Base-by-base conservation (phyloP, 2,113 vertebrate species). In the Otolemur garnettii region DNA sequence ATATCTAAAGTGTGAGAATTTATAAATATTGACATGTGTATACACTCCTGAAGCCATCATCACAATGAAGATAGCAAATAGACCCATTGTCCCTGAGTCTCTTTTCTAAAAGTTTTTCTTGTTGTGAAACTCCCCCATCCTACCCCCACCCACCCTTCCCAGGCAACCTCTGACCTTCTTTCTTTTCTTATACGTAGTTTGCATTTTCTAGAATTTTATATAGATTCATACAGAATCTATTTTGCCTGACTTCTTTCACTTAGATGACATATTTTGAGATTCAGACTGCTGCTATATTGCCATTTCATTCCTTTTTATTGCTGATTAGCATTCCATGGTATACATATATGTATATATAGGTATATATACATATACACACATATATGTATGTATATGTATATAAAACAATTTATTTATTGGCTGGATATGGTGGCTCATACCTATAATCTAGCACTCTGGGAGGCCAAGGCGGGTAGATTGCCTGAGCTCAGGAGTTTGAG, bases 181-280 rank as follows among this genome's bases (percentile, higher is more conserved):
- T 82, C 55, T 74, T 21, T 68, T 86, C 19, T 38, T 24, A 45
- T 14, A 71, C 30, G 81, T 75, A 33, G 59, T 45, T 64, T 90
- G 72, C 17, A 60, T 78, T 95, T 87, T 87, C 79, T 62, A 57
- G 35, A 66, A 7, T 74, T 94, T 94, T 53, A n/a, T 45, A 17
- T 35, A 22, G n/a, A 85, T 60, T 90, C 28, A 81, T 28, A 30
- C 2, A 85, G 55, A 45, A 3, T 77, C 13, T 30, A 64, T 53
- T 93, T 66, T 74, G 33, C 81, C 19, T 75, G 68, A 72, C 38
- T 89, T 85, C n/a, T 80, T 95, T 85, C 60, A 60, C n/a, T 68
- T 28, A 75, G 66, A n/a, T 19, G 35, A 59, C 57, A 26, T 62
- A 78, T 26, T 50, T 7, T 83, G 62, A 71, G n/a, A 35, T 55